A percentile compares a stretch with the other conserved stretches of the same genome.
Conservation (phyloP, 2,888 invertebrate genomes). For the Ectemnius lituratus region DNA sequence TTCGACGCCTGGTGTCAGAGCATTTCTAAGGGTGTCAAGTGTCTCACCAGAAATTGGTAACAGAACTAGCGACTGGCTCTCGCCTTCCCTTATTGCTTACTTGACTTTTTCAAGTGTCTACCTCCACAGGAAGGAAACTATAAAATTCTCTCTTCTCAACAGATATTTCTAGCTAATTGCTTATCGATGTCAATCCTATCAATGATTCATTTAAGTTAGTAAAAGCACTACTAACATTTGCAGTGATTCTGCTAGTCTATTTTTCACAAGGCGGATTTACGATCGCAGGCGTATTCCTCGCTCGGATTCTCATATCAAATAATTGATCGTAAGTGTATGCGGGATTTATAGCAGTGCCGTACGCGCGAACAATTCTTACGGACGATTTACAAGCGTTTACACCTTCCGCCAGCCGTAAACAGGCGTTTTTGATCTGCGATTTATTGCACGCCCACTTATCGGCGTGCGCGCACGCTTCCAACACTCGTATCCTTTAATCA, state of each 20-base stretch:
- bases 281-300: slow-evolving; percentile 21
- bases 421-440: slow-evolving; percentile 15
- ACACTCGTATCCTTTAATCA: no score
- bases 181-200: no score
- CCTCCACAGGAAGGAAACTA: slow-evolving; percentile 25
- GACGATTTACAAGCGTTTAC: slow-evolving; percentile 10
- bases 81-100: slow-evolving; percentile 24
- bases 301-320: slow-evolving; percentile 40
- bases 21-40: slow-evolving; percentile 62
- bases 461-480: no score
- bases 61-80: slow-evolving; percentile 16
- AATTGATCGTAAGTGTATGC: slow-evolving; percentile 38
- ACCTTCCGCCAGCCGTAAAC: slow-evolving; percentile 11
- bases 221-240: no score
- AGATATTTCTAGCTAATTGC: slow-evolving; percentile 14
- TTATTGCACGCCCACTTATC: slow-evolving; percentile 1
- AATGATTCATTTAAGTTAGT: no score
- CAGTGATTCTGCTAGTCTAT: neutral
- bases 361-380: slow-evolving; percentile 9
- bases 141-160: slow-evolving; percentile 5
- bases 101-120: neutral
- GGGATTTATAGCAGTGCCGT: slow-evolving; percentile 30
- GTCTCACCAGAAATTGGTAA: slow-evolving; percentile 50
- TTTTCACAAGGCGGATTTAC: slow-evolving; percentile 19
- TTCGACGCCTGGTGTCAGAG: slow-evolving; percentile 40